Evolutionary conservation across 2,113 vertebrate genomes (phyloP).

Genomic region (Halcyon senegalensis): DNA sequence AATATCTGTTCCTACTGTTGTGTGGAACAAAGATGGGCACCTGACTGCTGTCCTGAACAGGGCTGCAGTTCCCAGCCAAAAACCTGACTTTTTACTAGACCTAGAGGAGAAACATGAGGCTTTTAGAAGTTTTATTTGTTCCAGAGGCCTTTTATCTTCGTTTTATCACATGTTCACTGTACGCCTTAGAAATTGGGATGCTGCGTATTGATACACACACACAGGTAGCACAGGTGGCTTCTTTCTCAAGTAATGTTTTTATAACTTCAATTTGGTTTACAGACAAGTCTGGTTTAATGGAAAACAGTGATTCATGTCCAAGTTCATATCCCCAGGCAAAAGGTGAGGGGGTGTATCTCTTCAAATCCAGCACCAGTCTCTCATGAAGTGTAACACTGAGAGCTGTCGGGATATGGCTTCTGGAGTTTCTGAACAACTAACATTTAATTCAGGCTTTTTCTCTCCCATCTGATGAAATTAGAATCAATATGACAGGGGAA

Average conservation of each 20-base stretch:
- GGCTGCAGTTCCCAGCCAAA: not conserved
- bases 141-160: not conserved
- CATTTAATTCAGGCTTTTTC: not conserved
- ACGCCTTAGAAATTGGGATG: not conserved
- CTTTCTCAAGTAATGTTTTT: not conserved
- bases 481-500: not conserved
- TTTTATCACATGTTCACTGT: not conserved
- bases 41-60: rapidly evolving
- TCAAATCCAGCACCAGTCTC: not conserved
- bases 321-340: not conserved
- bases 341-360: not conserved
- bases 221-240: not conserved
- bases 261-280: not conserved
- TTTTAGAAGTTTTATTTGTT: not conserved
- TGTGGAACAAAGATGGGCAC: not conserved
- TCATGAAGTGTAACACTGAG: not conserved
- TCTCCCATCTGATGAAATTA: not conserved
- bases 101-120: not conserved
- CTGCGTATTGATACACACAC: not conserved
- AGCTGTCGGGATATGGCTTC: not conserved
- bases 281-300: not conserved
- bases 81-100: not conserved
- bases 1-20: not conserved
- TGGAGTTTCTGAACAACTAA: not conserved
- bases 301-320: not conserved